These are phyloP conservation scores for Odontocolon sp. DNA, from an alignment of 2,888 invertebrate genomes.

Conservation along the genomic window DNA sequence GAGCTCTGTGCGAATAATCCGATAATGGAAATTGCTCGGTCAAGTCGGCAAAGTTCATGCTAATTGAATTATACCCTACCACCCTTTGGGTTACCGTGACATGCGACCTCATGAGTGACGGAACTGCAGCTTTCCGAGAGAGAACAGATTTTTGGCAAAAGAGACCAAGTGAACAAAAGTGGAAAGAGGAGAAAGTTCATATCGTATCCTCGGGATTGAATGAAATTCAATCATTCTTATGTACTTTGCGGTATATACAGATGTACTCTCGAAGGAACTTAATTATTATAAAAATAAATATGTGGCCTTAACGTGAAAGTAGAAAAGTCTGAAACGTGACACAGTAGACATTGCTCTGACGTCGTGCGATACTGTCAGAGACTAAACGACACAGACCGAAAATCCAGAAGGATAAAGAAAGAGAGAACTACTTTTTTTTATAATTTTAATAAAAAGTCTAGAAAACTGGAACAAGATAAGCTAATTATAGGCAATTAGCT, in stretches of 20 bases:
- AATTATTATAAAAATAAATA: slow-evolving; percentile 27
- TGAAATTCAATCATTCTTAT: neutral
- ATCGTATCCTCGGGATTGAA: neutral
- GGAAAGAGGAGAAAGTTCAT: neutral
- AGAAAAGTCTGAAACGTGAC: slow-evolving; percentile 23
- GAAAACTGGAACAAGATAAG: no score
- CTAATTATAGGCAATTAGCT: no score
- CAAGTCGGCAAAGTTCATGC: slow-evolving; percentile 60
- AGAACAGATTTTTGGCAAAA: neutral
- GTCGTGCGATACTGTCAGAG: neutral
- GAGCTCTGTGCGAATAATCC: slow-evolving; percentile 57
- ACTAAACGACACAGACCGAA: neutral
- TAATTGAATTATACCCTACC: slow-evolving; percentile 58
- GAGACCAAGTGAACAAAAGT: neutral
- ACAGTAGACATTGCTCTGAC: neutral
- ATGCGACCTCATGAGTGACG: slow-evolving; percentile 2
- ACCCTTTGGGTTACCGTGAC: neutral
- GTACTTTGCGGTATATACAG: neutral
- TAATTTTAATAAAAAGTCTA: no score
- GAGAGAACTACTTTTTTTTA: no score
- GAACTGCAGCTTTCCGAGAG: neutral
- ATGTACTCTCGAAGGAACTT: neutral
- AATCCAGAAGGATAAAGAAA: no score
- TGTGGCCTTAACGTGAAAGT: neutral
- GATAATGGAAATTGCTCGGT: slow-evolving; percentile 66